phyloP scores from a whole-genome alignment of 2,888 invertebrate species.

The Ochropleura plecta region DNA sequence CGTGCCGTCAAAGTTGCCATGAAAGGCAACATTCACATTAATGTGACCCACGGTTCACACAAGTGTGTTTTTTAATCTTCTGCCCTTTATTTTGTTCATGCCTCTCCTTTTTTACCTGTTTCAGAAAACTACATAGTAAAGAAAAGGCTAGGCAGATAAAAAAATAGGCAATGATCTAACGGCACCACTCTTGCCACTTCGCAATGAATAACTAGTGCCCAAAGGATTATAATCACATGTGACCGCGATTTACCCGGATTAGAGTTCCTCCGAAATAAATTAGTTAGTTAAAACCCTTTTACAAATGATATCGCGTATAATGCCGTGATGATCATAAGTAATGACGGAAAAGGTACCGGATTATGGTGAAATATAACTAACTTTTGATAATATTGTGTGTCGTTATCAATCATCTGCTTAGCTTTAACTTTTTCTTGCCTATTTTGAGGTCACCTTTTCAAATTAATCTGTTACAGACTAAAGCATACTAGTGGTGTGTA shows the following conservation, averaged over 20 bases:
- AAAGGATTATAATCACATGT: constrained; percentile 27
- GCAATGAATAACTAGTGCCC: constrained; percentile 28
- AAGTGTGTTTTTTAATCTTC: too few relatives aligned
- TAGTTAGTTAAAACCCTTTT: constrained; percentile 49
- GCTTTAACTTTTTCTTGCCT: background rate
- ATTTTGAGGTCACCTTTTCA: background rate
- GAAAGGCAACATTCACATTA: too few relatives aligned
- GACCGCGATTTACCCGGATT: constrained; percentile 42
- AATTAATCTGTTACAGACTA: background rate
- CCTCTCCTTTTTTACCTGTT: too few relatives aligned
- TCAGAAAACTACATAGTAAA: too few relatives aligned
- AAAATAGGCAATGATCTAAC: background rate
- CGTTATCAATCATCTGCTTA: background rate
- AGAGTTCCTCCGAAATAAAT: constrained; percentile 40
- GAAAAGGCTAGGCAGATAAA: too few relatives aligned
- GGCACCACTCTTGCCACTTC: background rate
- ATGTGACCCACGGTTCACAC: too few relatives aligned
- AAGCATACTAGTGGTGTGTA: too few relatives aligned
- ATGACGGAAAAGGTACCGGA: constrained; percentile 31
- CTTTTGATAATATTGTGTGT: constrained; percentile 19
- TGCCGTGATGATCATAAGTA: constrained; percentile 32
- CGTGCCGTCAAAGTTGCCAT: too few relatives aligned
- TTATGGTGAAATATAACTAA: constrained; percentile 39
- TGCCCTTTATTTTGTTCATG: too few relatives aligned
- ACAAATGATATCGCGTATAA: constrained; percentile 45